Evolutionary conservation across 2,888 invertebrate species (phyloP).

Genomic region (Teleogryllus oceanicus): DNA sequence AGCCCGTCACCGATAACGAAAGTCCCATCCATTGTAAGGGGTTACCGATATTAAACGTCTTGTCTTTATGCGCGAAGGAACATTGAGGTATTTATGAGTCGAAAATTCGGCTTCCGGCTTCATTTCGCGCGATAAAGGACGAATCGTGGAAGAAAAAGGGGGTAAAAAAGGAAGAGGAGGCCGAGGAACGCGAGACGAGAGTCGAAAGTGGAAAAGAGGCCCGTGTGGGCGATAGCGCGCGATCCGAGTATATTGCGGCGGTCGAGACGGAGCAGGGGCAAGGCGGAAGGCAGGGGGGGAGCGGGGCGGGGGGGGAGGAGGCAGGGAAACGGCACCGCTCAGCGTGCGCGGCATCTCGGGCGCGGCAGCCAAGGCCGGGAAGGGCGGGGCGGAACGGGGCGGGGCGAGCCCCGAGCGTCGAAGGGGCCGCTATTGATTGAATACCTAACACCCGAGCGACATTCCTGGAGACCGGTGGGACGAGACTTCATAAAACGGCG

Average conservation of each 20-base stretch:
- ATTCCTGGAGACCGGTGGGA: neutral
- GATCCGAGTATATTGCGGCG: neutral
- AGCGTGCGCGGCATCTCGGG: neutral
- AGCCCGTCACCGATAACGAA: conserved; percentile 9
- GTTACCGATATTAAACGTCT: conserved; percentile 18
- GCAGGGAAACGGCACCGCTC: neutral
- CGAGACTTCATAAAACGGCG: conserved; percentile 7
- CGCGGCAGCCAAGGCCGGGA: neutral
- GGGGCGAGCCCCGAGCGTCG: neutral
- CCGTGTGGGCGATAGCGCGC: neutral
- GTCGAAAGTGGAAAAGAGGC: neutral
- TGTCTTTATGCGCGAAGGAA: conserved; percentile 7
- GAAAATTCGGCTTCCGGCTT: neutral
- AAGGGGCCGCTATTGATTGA: conserved; percentile 18
- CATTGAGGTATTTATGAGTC: neutral
- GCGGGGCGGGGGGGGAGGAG: neutral
- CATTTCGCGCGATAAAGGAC: neutral
- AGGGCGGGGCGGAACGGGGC: neutral
- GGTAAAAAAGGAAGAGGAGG: neutral
- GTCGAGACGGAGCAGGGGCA: neutral
- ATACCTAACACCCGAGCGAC: conserved; percentile 18
- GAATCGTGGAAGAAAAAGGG: neutral
- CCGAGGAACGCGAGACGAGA: neutral
- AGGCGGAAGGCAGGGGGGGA: neutral
- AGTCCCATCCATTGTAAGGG: neutral